A percentile compares a stretch with the other conserved stretches of the same genome.
phyloP scores from a whole-genome alignment of 2,888 invertebrate genomes.

The Erpobdella octoculata region DNA sequence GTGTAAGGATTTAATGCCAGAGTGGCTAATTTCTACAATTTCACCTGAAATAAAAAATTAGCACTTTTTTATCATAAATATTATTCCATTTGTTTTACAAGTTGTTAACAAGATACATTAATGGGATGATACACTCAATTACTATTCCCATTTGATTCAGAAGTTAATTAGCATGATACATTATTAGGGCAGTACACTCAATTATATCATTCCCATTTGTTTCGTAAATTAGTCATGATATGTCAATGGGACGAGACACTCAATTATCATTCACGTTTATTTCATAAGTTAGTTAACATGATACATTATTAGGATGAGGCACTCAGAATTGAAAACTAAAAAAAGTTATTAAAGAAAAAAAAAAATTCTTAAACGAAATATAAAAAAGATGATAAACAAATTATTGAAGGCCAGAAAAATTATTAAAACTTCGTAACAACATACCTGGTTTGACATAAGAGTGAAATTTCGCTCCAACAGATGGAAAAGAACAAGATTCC shows the following conservation, averaged over 20 bases:
- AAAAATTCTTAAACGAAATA: background rate
- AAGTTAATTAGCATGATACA: too few species aligned
- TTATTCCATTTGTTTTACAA: background rate
- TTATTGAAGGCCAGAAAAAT: background rate
- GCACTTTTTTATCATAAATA: background rate
- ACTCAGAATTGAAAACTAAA: background rate
- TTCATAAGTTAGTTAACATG: too few species aligned
- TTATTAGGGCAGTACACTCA: too few species aligned
- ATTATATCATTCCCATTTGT: too few species aligned
- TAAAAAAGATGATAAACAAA: background rate
- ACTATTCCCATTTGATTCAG: too few species aligned
- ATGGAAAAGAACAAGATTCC: slow-evolving; percentile 90
- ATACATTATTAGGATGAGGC: too few species aligned
- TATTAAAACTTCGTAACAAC: background rate
- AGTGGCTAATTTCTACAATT: slow-evolving; percentile 80
- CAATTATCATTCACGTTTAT: too few species aligned
- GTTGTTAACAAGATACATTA: too few species aligned
- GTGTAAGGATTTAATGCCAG: slow-evolving; percentile 77
- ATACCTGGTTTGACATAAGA: slow-evolving; percentile 67
- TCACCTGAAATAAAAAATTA: slow-evolving; percentile 62
- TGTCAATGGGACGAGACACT: too few species aligned
- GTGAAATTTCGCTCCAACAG: slow-evolving; percentile 83
- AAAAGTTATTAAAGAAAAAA: background rate
- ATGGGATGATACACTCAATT: too few species aligned
- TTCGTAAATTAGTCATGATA: too few species aligned